These are phyloP conservation scores for Chesias legatella DNA, from an alignment of 2,888 invertebrate genomes.

Conservation along the genomic window DNA sequence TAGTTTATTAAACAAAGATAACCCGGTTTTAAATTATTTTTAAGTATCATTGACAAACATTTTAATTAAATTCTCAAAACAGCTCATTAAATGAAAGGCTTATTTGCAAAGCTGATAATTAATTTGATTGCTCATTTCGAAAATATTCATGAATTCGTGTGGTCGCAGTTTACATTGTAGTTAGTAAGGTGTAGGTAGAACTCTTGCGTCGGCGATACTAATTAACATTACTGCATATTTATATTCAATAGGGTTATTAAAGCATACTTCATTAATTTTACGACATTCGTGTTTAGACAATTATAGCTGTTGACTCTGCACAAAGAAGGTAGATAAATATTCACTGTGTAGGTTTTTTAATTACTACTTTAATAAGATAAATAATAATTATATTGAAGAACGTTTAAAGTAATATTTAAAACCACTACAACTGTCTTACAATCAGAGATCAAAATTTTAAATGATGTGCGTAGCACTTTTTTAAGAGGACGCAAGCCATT, in stretches of 20 bases:
- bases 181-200: conserved; percentile 9
- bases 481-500: too few relatives aligned
- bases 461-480: too few relatives aligned
- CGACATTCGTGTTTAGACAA: conserved; percentile 12
- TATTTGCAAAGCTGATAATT: conserved; percentile 15
- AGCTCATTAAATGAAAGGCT: conserved; percentile 9
- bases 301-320: conserved; percentile 5
- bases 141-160: conserved; percentile 18
- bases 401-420: too few relatives aligned
- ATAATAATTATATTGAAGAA: too few relatives aligned
- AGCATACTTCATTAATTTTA: conserved; percentile 14
- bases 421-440: too few relatives aligned
- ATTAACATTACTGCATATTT: conserved; percentile 35
- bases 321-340: conserved; percentile 10
- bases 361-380: too few relatives aligned
- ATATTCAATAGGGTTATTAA: conserved; percentile 22
- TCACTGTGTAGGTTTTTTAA: neutral
- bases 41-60: conserved; percentile 3
- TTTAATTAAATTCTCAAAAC: conserved; percentile 5
- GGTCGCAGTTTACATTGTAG: neutral
- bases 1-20: neutral
- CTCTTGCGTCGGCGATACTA: conserved; percentile 25
- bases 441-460: too few relatives aligned
- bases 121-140: conserved; percentile 14
- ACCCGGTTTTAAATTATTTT: neutral